Evolutionary conservation across 2,888 invertebrate species (phyloP).

Genomic region (Empis livida): DNA sequence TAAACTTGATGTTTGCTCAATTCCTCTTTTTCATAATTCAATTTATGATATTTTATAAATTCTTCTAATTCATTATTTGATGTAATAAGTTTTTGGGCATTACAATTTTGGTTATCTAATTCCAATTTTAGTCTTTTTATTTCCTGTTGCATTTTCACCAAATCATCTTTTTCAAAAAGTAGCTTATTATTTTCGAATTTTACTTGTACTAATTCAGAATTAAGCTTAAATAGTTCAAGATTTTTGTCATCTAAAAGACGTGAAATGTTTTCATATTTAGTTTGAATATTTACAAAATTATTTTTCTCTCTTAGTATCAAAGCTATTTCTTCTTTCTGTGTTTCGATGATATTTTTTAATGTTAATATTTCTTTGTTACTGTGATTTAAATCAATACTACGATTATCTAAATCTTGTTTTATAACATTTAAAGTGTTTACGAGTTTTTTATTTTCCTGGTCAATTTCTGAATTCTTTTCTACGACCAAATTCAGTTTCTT

Average conservation of each 20-base stretch:
- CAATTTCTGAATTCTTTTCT: background rate
- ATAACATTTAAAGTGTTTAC: background rate
- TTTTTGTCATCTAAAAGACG: no score
- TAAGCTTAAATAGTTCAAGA: no score
- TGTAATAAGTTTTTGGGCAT: slow-evolving; percentile 15
- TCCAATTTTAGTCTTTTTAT: slow-evolving; percentile 20
- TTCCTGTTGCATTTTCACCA: slow-evolving; percentile 16
- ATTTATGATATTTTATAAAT: background rate
- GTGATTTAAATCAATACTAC: background rate
- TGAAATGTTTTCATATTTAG: background rate
- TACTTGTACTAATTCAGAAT: no score
- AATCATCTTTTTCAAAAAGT: no score
- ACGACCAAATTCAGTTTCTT: slow-evolving; percentile 1
- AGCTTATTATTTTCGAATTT: no score
- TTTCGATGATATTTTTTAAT: background rate
- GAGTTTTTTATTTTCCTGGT: background rate
- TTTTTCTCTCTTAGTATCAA: background rate
- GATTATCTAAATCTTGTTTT: background rate
- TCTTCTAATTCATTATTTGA: no score
- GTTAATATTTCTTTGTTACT: background rate
- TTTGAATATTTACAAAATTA: background rate
- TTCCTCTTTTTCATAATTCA: background rate
- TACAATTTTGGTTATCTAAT: slow-evolving; percentile 18
- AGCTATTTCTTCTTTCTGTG: background rate
- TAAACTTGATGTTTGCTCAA: background rate